Base-by-base conservation (phyloP, 1,140 invertebrate genomes). In the Panulirus ornatus region DNA sequence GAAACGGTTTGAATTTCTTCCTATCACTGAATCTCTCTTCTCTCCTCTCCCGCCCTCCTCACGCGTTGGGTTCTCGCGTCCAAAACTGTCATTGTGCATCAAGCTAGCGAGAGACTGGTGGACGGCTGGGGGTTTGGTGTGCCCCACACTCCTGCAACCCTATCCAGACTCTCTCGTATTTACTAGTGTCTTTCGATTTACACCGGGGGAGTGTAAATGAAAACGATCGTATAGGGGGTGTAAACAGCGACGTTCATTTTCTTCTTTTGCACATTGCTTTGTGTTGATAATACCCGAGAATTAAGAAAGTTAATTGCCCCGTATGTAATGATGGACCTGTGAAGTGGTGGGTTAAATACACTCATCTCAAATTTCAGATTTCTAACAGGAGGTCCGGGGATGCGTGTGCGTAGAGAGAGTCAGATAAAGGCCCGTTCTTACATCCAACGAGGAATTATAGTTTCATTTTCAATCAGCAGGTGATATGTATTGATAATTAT, bases 1-100 rank as follows among this genome's bases (percentile, higher is more conserved):
- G n/a, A 89, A 34, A 82, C 58, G 16, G 79, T 84, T 89, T 89
- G 87, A 89, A 83, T 89, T 75, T 83, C 78, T 89, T 83, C 79
- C 87, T 83, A 8, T 81, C 78, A 81, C n/a, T 34, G 30, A 70
- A n/a, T n/a, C n/a, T n/a, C n/a, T n/a, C n/a, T n/a, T n/a, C n/a
- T n/a, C 78, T 82, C 47, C 22, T 47, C 51, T 44, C 78, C 51
- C 58, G 54, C 85, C 85, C 63, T 70, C 75, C 71, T 51, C 76
- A 82, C 79, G 38, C 78, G 87, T 58, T n/a, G n/a, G 87, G 79
- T 40, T 71, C 78, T 54, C 36, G 76, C 58, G 87, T 89, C 87
- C 87, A 82, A 73, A 82, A 82, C 87, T 89, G 87, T 89, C 87
- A 82, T 40, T 70, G 78, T 63, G 70, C 63, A 89, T 89, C 87